These are phyloP conservation scores for Oncorhynchus gorbuscha DNA, from an alignment of 2,113 vertebrate species.

Conservation along the genomic window DNA sequence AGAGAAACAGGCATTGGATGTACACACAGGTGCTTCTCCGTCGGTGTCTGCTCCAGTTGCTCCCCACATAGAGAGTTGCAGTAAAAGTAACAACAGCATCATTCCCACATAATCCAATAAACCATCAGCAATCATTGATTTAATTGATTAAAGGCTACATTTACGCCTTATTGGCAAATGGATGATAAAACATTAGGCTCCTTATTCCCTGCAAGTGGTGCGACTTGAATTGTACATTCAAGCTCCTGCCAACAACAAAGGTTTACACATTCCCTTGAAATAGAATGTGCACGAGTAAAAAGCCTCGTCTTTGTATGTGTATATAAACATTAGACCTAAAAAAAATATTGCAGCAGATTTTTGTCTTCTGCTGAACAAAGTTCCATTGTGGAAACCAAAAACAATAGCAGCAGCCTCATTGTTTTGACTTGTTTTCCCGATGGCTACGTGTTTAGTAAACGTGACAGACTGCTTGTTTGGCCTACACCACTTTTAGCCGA, in stretches of 20 bases:
- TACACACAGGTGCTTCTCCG: conserved; percentile 55
- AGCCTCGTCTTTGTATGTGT: conserved; percentile 53
- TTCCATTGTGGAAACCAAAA: conserved; percentile 61
- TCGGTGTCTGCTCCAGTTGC: conserved; percentile 3
- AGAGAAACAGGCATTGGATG: conserved; percentile 62
- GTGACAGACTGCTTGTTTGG: conserved; percentile 12
- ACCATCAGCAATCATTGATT: not conserved
- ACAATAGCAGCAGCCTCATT: conserved; percentile 62
- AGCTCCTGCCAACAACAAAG: conserved; percentile 11
- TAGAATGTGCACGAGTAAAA: too few species aligned
- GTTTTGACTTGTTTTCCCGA: conserved; percentile 71
- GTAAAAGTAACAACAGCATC: conserved; percentile 59
- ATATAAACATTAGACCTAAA: conserved; percentile 48
- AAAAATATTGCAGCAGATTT: conserved; percentile 55
- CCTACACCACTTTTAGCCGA: not conserved
- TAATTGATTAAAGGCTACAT: conserved; percentile 9
- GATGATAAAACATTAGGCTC: not conserved
- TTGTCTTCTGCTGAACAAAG: conserved; percentile 40
- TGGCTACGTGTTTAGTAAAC: conserved; percentile 51
- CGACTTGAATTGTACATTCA: conserved; percentile 38
- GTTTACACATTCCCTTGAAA: too few species aligned
- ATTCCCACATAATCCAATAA: conserved; percentile 26
- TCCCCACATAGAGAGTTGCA: conserved; percentile 44
- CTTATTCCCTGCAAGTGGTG: conserved; percentile 41
- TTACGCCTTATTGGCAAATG: conserved; percentile 6